These are phyloP conservation scores for Adelognathus sp. DNA, from an alignment of 2,888 invertebrate genomes.

Conservation along the genomic window DNA sequence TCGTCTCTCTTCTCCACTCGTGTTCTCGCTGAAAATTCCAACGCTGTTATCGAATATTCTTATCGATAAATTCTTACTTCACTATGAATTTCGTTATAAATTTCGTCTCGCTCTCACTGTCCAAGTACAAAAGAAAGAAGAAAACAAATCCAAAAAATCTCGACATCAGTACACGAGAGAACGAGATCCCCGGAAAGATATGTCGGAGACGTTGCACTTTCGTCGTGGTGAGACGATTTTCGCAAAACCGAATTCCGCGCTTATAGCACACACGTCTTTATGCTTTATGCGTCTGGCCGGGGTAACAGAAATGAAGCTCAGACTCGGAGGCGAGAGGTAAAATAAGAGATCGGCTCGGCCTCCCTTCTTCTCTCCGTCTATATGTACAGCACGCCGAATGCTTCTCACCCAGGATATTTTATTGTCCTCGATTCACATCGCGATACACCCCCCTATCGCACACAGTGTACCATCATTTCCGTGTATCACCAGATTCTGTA, in stretches of 20 bases:
- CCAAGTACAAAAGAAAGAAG: background rate
- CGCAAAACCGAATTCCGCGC: constrained; percentile 44
- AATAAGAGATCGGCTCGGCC: constrained; percentile 41
- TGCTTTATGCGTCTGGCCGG: constrained; percentile 74
- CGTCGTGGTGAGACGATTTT: background rate
- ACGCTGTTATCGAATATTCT: constrained; percentile 70
- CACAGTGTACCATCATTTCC: background rate
- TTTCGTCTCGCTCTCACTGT: constrained; percentile 20
- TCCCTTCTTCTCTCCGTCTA: no score
- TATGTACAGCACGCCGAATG: background rate
- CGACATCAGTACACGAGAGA: constrained; percentile 22
- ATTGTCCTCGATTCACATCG: constrained; percentile 56
- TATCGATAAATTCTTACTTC: constrained; percentile 68
- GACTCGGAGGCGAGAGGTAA: background rate
- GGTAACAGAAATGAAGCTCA: constrained; percentile 45
- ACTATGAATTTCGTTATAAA: constrained; percentile 40
- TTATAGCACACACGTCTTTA: constrained; percentile 66
- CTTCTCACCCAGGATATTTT: constrained; percentile 61
- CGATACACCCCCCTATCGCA: background rate
- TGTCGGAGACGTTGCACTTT: constrained; percentile 46
- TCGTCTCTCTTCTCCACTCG: constrained; percentile 57
- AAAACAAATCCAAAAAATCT: constrained; percentile 43
- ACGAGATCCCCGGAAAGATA: constrained; percentile 45
- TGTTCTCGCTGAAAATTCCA: constrained; percentile 59
- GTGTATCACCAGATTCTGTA: constrained; percentile 13